Conservation (phyloP, 2,888 invertebrate species). For the Leptodirus hochenwartii region DNA sequence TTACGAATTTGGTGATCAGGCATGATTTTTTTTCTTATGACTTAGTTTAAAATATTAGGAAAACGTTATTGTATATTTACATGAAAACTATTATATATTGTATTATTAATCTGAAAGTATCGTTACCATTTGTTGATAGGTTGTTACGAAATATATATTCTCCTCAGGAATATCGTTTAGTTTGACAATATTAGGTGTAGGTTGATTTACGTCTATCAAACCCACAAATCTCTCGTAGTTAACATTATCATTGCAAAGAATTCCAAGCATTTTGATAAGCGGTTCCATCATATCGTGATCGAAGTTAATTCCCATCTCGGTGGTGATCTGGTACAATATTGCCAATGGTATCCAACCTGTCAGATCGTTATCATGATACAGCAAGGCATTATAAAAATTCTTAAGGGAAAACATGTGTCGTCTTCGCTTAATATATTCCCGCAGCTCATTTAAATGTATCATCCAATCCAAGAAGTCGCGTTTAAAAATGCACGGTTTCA, state of each 20-base stretch:
- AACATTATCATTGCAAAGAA: slow-evolving; percentile 29
- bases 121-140: too few species aligned
- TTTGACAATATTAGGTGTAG: slow-evolving; percentile 26
- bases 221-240: slow-evolving; percentile 32
- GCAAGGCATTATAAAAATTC: slow-evolving; percentile 16
- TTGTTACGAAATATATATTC: slow-evolving; percentile 19
- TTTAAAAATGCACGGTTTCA: slow-evolving; percentile 20
- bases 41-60: too few species aligned
- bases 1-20: too few species aligned
- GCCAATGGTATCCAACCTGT: slow-evolving; percentile 30
- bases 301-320: slow-evolving; percentile 27
- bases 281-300: slow-evolving; percentile 31
- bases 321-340: slow-evolving; percentile 28
- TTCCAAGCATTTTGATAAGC: slow-evolving; percentile 28
- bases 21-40: too few species aligned
- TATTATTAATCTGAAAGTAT: too few species aligned
- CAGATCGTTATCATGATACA: slow-evolving; percentile 23
- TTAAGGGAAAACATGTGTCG: slow-evolving; percentile 16
- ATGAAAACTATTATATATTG: too few species aligned
- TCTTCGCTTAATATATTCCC: slow-evolving; percentile 24
- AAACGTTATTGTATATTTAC: too few species aligned
- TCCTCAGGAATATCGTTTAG: slow-evolving; percentile 23
- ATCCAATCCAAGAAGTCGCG: slow-evolving; percentile 29
- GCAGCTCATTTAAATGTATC: slow-evolving; percentile 27
- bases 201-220: slow-evolving; percentile 29